Evolutionary conservation across 1,140 invertebrate species (phyloP).

Genomic region (Aphelenchoides avenae): DNA sequence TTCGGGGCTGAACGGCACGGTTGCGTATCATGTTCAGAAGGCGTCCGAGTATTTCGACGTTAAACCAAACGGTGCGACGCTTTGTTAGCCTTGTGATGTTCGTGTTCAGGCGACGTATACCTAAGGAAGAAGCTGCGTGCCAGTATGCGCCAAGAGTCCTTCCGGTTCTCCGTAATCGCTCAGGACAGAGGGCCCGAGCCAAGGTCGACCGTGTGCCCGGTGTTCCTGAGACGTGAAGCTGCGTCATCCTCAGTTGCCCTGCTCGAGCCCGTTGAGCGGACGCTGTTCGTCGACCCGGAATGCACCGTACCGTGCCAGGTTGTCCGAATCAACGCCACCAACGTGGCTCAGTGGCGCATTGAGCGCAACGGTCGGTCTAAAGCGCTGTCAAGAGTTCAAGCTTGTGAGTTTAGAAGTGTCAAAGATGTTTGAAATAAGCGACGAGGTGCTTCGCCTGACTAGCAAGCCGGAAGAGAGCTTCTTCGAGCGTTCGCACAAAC

Average conservation of each 20-base stretch:
- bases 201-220: conserved; percentile 38
- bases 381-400: background rate
- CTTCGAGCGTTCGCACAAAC: conserved; percentile 8
- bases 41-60: conserved; percentile 61
- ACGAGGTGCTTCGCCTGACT: too few species aligned
- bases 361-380: conserved; percentile 5
- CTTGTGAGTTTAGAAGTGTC: background rate
- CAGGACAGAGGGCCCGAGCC: conserved; percentile 39
- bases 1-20: conserved; percentile 62
- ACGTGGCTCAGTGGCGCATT: conserved; percentile 33
- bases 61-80: conserved; percentile 44
- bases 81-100: background rate
- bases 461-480: too few species aligned
- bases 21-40: conserved; percentile 60
- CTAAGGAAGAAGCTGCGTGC: conserved; percentile 15
- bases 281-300: conserved; percentile 31
- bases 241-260: conserved; percentile 22
- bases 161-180: conserved; percentile 43
- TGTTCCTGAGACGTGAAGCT: conserved; percentile 29
- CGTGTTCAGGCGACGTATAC: conserved; percentile 27
- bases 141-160: conserved; percentile 11
- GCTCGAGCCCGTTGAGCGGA: conserved; percentile 30
- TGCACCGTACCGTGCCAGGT: conserved; percentile 45
- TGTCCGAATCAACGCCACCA: conserved; percentile 41
- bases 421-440: background rate